Conservation (phyloP, 2,113 vertebrate species). For the Trogon surrucura region DNA sequence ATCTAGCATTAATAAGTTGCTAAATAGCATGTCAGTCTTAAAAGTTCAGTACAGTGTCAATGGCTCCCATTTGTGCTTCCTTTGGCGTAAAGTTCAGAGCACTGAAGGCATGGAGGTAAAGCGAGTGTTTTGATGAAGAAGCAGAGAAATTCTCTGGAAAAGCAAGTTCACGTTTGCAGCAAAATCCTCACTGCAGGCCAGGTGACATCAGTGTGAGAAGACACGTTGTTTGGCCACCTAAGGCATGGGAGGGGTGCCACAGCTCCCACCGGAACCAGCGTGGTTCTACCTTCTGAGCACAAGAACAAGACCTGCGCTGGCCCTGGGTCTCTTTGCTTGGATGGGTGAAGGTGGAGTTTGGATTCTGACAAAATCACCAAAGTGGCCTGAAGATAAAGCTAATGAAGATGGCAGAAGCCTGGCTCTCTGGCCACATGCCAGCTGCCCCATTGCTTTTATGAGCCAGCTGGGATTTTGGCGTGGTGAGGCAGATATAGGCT, state of each 20-base stretch:
- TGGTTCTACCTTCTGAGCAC: neutral
- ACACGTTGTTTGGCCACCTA: accelerated
- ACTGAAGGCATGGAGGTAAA: neutral
- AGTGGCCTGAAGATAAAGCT: neutral
- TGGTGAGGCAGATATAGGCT: neutral
- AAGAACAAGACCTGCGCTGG: neutral
- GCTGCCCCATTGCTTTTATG: neutral
- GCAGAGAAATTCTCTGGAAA: neutral
- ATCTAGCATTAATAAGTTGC: neutral
- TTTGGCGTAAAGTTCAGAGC: neutral
- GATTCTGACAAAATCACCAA: neutral
- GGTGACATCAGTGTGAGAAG: neutral
- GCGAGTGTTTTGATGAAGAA: neutral
- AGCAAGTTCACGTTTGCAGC: neutral
- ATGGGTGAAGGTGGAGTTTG: neutral
- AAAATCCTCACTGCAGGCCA: accelerated
- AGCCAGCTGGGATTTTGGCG: neutral
- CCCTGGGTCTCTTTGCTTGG: neutral
- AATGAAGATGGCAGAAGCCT: neutral
- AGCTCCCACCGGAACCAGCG: accelerated
- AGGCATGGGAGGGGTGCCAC: neutral
- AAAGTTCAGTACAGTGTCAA: conserved; percentile 5
- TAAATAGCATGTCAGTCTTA: neutral
- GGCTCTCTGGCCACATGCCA: neutral
- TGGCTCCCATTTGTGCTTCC: neutral